Evolutionary conservation across 2,113 vertebrate species (phyloP).

Genomic region (Pithys albifrons): DNA sequence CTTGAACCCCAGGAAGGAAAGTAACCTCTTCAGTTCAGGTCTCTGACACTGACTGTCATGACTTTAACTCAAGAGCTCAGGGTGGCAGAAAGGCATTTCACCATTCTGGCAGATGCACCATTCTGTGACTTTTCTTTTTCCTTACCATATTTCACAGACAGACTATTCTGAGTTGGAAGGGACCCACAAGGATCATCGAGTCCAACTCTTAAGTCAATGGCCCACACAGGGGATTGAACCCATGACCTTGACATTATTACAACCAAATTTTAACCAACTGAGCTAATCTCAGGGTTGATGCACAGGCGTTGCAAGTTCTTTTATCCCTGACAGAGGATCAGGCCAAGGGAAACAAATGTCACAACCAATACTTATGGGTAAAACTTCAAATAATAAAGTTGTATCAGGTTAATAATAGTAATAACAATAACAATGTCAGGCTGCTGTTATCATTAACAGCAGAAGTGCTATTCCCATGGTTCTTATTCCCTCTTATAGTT

Average conservation of each 20-base stretch:
- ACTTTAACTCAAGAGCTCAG: background rate
- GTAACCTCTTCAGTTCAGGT: background rate
- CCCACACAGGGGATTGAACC: too few relatives aligned
- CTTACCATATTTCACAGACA: rapidly evolving
- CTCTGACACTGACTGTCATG: background rate
- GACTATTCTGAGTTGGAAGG: too few relatives aligned
- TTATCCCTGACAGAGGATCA: background rate
- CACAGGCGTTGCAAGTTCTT: background rate
- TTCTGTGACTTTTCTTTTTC: background rate
- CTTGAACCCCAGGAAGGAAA: background rate
- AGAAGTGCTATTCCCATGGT: background rate
- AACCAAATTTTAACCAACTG: too few relatives aligned
- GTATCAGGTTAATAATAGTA: background rate
- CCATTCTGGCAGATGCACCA: background rate
- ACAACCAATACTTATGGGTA: background rate
- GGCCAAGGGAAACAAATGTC: background rate
- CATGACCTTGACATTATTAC: too few relatives aligned
- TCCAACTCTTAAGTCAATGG: too few relatives aligned
- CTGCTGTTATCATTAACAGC: background rate
- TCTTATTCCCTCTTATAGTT: background rate
- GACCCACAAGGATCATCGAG: too few relatives aligned
- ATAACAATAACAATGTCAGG: background rate
- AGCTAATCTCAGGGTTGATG: too few relatives aligned
- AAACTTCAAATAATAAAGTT: background rate
- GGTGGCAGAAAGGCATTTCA: background rate